Conservation (phyloP, 2,113 vertebrate genomes). For the Zosterops lateralis region DNA sequence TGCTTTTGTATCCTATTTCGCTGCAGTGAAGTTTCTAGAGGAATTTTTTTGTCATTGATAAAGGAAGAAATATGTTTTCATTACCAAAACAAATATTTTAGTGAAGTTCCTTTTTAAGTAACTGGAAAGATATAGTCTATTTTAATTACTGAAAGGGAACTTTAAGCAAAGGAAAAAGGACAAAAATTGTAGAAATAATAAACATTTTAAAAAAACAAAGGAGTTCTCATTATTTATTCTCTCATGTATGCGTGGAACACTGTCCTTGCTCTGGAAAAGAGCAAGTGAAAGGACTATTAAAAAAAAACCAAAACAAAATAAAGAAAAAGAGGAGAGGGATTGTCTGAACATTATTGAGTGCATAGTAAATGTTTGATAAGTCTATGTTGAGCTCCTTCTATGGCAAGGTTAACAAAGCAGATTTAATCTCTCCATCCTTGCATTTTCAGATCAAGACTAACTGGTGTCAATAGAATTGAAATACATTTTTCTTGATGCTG, state of each 20-base stretch:
- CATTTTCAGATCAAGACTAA: background rate
- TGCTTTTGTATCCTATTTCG: background rate
- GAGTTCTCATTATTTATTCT: rapidly evolving
- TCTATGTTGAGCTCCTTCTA: background rate
- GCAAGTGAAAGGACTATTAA: background rate
- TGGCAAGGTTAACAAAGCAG: background rate
- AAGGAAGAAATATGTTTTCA: background rate
- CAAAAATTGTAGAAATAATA: background rate
- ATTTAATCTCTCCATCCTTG: background rate
- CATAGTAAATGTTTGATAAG: background rate
- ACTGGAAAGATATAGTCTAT: background rate
- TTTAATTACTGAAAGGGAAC: background rate
- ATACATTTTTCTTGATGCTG: background rate
- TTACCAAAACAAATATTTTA: background rate
- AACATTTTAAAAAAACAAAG: rapidly evolving
- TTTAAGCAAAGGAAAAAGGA: background rate
- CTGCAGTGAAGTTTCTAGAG: background rate
- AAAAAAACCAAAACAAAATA: too few species aligned
- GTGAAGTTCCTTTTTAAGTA: background rate
- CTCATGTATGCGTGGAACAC: background rate
- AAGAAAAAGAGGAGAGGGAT: background rate
- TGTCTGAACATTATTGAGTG: background rate
- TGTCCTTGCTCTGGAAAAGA: background rate
- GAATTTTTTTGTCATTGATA: background rate
- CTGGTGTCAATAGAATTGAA: background rate